Evolutionary conservation across 2,113 vertebrate species (phyloP).

Genomic region (Rhabdornis inornatus): DNA sequence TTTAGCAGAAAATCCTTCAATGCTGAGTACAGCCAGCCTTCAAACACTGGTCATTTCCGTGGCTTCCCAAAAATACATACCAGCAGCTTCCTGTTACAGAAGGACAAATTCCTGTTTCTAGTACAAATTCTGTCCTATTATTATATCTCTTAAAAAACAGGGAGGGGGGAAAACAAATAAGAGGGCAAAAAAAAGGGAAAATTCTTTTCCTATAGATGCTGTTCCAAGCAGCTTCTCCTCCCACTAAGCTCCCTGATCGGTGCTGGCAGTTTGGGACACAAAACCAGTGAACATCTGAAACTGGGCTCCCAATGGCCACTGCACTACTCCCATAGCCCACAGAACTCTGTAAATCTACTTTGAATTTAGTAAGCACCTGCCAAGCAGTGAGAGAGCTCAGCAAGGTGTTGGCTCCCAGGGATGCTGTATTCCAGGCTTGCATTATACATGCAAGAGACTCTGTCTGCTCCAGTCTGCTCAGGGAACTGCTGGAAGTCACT

Average conservation of each 20-base stretch:
- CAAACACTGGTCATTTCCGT: neutral
- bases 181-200: neutral
- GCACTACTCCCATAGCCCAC: neutral
- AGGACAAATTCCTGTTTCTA: conserved; percentile 46
- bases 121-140: conserved; percentile 20
- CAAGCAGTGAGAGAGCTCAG: neutral
- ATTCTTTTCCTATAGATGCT: neutral
- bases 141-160: neutral
- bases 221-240: neutral
- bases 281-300: neutral
- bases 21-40: neutral
- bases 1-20: neutral
- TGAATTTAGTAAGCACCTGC: neutral
- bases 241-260: neutral
- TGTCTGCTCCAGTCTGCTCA: neutral
- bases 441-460: accelerated
- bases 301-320: neutral
- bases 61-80: conserved; percentile 51
- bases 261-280: neutral
- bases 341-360: neutral
- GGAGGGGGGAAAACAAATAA: neutral
- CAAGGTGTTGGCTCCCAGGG: neutral
- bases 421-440: neutral
- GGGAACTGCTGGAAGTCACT: neutral
- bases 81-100: conserved; percentile 41